These are phyloP conservation scores for Zosterops lateralis DNA, from an alignment of 2,113 vertebrate species.

Conservation along the genomic window DNA sequence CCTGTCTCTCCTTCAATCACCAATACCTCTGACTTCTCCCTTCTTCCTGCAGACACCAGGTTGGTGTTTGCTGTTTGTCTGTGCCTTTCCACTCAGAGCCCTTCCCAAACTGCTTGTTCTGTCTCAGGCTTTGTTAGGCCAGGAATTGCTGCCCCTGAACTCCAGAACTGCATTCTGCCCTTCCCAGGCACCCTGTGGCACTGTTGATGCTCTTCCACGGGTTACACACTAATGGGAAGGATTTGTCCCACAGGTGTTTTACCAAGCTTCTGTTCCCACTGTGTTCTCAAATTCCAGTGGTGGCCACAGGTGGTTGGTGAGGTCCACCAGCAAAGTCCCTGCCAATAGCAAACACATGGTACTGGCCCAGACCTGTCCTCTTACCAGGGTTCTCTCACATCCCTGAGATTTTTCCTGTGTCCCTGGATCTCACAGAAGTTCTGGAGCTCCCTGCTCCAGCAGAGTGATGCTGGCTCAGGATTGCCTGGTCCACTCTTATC, in stretches of 20 bases:
- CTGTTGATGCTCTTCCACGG: background rate
- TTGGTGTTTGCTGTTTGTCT: background rate
- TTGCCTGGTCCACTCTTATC: background rate
- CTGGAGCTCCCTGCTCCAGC: background rate
- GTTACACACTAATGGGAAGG: rapidly evolving
- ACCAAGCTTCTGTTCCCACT: background rate
- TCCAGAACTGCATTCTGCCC: background rate
- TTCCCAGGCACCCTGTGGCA: background rate
- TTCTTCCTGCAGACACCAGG: rapidly evolving
- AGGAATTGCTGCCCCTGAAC: too few relatives aligned
- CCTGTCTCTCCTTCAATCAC: too few relatives aligned
- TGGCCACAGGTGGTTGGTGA: background rate
- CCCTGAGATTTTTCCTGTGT: background rate
- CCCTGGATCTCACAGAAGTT: background rate
- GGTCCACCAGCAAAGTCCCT: background rate
- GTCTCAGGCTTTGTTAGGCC: background rate
- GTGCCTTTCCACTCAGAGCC: background rate
- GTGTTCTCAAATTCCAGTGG: background rate
- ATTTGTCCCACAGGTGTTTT: background rate
- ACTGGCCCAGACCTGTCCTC: background rate
- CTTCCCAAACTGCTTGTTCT: background rate
- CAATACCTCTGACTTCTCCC: background rate
- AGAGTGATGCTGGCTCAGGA: rapidly evolving
- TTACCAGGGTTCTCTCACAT: background rate
- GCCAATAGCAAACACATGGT: background rate